A percentile compares a stretch with the other conserved stretches of the same genome.
phyloP scores from a whole-genome alignment of 2,888 invertebrate genomes.

The Ceriagrion tenellum region DNA sequence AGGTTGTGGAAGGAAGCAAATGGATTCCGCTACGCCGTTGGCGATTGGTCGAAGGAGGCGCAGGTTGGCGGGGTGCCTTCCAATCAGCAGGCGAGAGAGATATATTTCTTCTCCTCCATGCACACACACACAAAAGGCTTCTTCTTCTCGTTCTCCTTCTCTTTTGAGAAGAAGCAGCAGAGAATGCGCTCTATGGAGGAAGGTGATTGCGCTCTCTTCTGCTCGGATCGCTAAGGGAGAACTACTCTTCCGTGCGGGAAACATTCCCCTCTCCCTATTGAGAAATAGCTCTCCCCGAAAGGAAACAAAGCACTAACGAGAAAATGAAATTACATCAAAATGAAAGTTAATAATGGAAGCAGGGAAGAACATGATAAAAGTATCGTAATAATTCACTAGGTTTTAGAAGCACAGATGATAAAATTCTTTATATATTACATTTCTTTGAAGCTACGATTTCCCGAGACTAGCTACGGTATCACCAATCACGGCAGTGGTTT shows the following conservation, averaged over 20 bases:
- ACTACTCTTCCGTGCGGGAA: background rate
- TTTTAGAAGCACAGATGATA: too few relatives aligned
- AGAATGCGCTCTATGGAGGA: background rate
- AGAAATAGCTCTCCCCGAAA: background rate
- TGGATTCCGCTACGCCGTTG: conserved; percentile 25
- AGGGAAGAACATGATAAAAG: too few relatives aligned
- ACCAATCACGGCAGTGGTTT: too few relatives aligned
- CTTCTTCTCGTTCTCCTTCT: background rate
- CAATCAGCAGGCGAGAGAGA: conserved; percentile 49
- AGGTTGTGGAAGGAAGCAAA: conserved; percentile 14
- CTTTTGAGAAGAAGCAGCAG: background rate
- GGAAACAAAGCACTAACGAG: background rate
- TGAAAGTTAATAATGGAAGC: too few relatives aligned
- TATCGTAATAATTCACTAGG: too few relatives aligned
- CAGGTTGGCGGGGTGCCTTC: conserved; percentile 41
- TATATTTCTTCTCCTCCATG: background rate
- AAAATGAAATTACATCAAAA: too few relatives aligned
- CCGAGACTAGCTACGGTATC: too few relatives aligned
- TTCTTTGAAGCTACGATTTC: too few relatives aligned
- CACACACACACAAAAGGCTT: background rate
- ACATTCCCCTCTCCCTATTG: background rate
- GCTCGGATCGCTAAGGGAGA: background rate
- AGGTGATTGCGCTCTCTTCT: background rate
- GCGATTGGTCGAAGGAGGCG: conserved; percentile 43
- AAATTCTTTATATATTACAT: too few relatives aligned